Conservation (phyloP, 2,797 vertebrate species). For the Mionectes olivaceus region DNA sequence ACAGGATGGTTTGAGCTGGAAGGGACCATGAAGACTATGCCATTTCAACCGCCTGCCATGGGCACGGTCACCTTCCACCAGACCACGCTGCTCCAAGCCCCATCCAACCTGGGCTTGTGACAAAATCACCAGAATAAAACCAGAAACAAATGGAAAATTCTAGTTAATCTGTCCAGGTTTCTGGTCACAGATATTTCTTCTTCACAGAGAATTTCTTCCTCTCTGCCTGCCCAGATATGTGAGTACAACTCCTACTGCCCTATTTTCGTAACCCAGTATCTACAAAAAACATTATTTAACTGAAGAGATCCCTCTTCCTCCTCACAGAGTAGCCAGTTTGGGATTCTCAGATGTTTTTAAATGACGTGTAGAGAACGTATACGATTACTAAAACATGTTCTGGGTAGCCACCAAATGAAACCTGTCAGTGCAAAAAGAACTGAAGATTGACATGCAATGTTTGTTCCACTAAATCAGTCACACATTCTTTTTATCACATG, state of each 20-base stretch:
- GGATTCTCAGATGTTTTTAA: background rate
- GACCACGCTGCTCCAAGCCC: background rate
- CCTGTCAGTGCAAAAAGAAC: no score
- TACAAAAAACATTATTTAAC: background rate
- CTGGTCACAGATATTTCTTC: no score
- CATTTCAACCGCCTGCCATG: accelerated
- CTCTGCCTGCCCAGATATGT: background rate
- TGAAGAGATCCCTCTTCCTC: background rate
- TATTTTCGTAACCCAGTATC: background rate
- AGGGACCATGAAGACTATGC: background rate
- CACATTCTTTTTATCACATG: no score
- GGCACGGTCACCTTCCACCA: background rate
- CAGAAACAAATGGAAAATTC: background rate
- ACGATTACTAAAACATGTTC: no score
- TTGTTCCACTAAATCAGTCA: no score
- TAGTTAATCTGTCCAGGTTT: background rate
- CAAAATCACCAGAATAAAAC: background rate
- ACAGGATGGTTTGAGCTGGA: background rate
- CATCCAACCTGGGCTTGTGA: background rate
- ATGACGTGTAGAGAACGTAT: no score
- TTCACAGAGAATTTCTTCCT: background rate
- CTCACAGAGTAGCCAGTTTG: background rate
- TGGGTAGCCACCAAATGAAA: no score
- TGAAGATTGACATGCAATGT: no score
- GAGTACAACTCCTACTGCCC: background rate